These are phyloP conservation scores for Diarsia rubi DNA, from an alignment of 2,888 invertebrate genomes.

Conservation along the genomic window DNA sequence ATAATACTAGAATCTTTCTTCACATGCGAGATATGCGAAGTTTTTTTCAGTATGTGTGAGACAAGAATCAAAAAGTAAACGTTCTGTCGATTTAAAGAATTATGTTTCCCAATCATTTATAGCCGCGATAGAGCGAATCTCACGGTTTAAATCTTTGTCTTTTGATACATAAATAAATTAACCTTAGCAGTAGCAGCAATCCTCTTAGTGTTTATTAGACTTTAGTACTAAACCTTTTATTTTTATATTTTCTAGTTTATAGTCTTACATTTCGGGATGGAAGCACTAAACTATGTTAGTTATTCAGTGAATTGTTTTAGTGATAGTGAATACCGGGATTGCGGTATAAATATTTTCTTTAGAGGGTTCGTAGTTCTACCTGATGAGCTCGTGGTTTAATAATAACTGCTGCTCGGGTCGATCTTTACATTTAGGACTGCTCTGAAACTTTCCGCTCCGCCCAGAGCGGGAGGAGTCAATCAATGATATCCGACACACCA, in stretches of 20 bases:
- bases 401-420: too few species aligned
- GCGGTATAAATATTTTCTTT: constrained; percentile 41
- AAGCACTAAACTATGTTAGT: constrained; percentile 26
- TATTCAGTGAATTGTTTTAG: constrained; percentile 52
- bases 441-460: too few species aligned
- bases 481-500: too few species aligned
- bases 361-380: neutral
- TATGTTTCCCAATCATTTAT: neutral
- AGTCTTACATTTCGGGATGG: constrained; percentile 1
- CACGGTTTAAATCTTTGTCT: neutral
- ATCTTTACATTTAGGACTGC: too few species aligned
- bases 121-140: neutral
- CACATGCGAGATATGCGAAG: too few species aligned
- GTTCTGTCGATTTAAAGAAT: too few species aligned
- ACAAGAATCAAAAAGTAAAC: neutral
- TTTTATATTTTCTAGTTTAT: constrained; percentile 40
- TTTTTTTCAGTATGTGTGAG: neutral
- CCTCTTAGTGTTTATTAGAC: constrained; percentile 6
- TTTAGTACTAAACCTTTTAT: constrained; percentile 21
- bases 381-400: too few species aligned
- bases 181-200: constrained; percentile 16
- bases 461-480: too few species aligned
- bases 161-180: constrained; percentile 16
- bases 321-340: constrained; percentile 42
- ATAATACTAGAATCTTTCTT: too few species aligned